These are phyloP conservation scores for Istiophorus platypterus DNA, from an alignment of 2,113 vertebrate species.

Conservation along the genomic window DNA sequence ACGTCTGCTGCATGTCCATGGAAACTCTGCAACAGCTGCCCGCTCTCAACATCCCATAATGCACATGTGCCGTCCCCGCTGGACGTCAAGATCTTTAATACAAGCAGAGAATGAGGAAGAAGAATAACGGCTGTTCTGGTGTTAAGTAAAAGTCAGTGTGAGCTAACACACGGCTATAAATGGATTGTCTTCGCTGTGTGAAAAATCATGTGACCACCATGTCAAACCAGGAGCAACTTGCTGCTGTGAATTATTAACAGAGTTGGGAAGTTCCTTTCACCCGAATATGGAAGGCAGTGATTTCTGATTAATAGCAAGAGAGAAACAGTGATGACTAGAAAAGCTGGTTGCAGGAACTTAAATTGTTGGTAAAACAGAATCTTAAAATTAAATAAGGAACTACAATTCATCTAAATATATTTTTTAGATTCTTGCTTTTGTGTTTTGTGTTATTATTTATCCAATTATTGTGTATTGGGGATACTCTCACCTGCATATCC, in stretches of 20 bases:
- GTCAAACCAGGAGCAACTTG: conserved; percentile 28
- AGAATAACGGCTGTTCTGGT: background rate
- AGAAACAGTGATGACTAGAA: background rate
- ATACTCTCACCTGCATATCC: conserved; percentile 94
- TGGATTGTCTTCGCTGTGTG: conserved; percentile 40
- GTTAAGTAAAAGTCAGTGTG: conserved; percentile 12
- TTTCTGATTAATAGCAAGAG: conserved; percentile 50
- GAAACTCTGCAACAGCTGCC: conserved; percentile 98
- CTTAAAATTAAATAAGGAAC: background rate
- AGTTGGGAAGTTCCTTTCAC: background rate
- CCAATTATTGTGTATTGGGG: background rate
- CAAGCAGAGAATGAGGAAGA: conserved; percentile 18
- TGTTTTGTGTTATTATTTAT: background rate
- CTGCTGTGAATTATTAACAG: conserved; percentile 69
- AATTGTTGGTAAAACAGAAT: background rate
- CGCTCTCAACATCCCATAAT: conserved; percentile 99
- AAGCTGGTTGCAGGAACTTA: background rate
- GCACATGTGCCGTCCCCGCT: conserved; percentile 98
- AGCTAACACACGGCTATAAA: conserved; percentile 46
- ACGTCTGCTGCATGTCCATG: conserved; percentile 98
- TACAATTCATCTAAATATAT: background rate
- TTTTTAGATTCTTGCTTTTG: background rate
- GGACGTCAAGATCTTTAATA: conserved; percentile 92
- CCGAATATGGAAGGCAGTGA: conserved; percentile 29
- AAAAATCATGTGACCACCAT: conserved; percentile 60